Percentiles rank a stretch among this genome's conserved stretches.
phyloP scores from a whole-genome alignment of 1,140 invertebrate genomes.

The Bombus sibiricus region DNA sequence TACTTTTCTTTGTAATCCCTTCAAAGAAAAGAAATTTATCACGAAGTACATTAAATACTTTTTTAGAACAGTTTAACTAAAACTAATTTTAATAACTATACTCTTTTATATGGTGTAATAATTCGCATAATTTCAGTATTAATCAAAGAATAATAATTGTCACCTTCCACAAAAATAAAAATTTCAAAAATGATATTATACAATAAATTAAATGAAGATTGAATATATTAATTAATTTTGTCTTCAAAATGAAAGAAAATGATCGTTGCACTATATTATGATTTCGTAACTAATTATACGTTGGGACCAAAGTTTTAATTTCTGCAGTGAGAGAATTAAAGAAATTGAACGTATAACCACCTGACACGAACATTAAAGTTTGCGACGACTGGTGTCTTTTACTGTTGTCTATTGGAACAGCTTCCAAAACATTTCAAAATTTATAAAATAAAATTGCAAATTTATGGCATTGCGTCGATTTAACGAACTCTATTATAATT shows the following conservation, averaged over 20 bases:
- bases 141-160: slow-evolving; percentile 1
- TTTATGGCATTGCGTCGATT: slow-evolving; percentile 64
- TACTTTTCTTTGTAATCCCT: background rate
- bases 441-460: slow-evolving; percentile 29
- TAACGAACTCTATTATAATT: slow-evolving; percentile 53
- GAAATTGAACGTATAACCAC: background rate
- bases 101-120: background rate
- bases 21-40: background rate
- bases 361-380: background rate
- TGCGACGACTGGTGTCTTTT: slow-evolving; percentile 1
- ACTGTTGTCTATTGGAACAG: background rate
- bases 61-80: slow-evolving; percentile 1
- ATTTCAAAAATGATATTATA: background rate
- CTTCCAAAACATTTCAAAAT: slow-evolving; percentile 29
- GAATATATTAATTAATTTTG: background rate
- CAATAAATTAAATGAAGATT: background rate
- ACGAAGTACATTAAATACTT: background rate
- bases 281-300: background rate
- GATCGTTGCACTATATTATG: background rate
- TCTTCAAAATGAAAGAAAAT: background rate
- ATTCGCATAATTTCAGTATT: slow-evolving; percentile 17
- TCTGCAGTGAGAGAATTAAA: background rate
- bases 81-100: background rate
- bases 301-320: slow-evolving; percentile 30
- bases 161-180: background rate